These are phyloP conservation scores for Tetragonula clypearis DNA, from an alignment of 1,140 invertebrate genomes.

Conservation along the genomic window DNA sequence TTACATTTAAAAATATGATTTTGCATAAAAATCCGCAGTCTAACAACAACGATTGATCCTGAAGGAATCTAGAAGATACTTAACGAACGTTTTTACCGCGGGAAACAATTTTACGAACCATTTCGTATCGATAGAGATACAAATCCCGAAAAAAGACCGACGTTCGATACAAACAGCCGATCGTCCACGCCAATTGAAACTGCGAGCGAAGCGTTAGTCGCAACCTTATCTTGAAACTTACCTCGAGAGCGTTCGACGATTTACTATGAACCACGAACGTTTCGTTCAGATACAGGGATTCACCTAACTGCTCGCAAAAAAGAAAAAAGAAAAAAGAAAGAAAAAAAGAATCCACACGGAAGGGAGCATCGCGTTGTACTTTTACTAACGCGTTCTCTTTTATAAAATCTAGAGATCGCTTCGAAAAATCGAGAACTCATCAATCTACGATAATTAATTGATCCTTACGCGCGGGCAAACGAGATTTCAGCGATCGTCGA, in stretches of 20 bases:
- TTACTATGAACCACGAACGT: conserved; percentile 12
- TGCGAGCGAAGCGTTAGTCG: background rate
- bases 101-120: background rate
- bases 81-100: background rate
- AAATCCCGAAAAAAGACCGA: background rate
- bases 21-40: background rate
- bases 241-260: background rate
- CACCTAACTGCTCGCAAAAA: conserved; percentile 16
- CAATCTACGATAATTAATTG: conserved; percentile 2
- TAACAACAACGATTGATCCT: background rate
- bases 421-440: background rate
- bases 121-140: background rate
- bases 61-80: background rate
- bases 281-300: conserved; percentile 21
- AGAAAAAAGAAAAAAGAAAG: background rate
- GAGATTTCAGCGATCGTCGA: background rate
- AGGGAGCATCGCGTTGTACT: background rate
- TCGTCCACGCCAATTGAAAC: background rate
- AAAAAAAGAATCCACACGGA: background rate
- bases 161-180: background rate
- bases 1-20: too few species aligned
- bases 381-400: too few species aligned
- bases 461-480: background rate
- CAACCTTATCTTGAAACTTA: conserved; percentile 11
- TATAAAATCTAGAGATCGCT: background rate